Conservation (phyloP, 1,140 invertebrate genomes). For the Zaprionus ghesquierei region DNA sequence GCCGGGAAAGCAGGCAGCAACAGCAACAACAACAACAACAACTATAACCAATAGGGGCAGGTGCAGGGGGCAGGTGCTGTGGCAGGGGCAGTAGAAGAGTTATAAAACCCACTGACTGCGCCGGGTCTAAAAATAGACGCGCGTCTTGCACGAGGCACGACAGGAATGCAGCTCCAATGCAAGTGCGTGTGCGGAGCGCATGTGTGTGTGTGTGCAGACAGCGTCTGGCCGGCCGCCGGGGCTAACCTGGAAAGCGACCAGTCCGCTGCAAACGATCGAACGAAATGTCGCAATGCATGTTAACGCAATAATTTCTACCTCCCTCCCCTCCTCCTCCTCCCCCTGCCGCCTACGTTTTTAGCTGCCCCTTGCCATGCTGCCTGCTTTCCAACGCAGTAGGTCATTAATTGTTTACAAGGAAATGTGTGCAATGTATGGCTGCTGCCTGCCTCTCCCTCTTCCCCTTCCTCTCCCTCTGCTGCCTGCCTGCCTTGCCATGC, state of each 20-base stretch:
- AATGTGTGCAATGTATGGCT: slow-evolving; percentile 23
- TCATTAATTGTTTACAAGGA: slow-evolving; percentile 71
- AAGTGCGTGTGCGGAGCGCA: slow-evolving; percentile 51
- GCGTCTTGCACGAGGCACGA: slow-evolving; percentile 46
- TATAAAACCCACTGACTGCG: slow-evolving; percentile 71
- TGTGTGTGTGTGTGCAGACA: slow-evolving; percentile 55
- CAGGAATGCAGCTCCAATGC: slow-evolving; percentile 73
- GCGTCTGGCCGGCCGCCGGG: slow-evolving; percentile 50
- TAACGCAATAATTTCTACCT: slow-evolving; percentile 58
- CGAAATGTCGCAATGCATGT: slow-evolving; percentile 73
- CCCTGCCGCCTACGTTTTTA: background rate
- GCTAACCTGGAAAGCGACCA: slow-evolving; percentile 39
- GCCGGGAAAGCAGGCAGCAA: slow-evolving; percentile 4
- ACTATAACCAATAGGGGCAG: slow-evolving; percentile 15
- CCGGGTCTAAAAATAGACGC: slow-evolving; percentile 70
- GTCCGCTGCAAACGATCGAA: slow-evolving; percentile 18
- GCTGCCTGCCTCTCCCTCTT: background rate
- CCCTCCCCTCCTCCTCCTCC: background rate
- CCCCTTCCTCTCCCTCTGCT: background rate
- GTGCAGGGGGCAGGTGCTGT: background rate
- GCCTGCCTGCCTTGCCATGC: background rate
- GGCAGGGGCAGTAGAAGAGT: slow-evolving; percentile 14
- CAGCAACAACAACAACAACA: slow-evolving; percentile 6
- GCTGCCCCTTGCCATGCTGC: slow-evolving; percentile 17
- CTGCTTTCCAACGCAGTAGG: slow-evolving; percentile 64